Conservation (phyloP, 2,113 vertebrate species). For the Xenotilapia caudafasciata region DNA sequence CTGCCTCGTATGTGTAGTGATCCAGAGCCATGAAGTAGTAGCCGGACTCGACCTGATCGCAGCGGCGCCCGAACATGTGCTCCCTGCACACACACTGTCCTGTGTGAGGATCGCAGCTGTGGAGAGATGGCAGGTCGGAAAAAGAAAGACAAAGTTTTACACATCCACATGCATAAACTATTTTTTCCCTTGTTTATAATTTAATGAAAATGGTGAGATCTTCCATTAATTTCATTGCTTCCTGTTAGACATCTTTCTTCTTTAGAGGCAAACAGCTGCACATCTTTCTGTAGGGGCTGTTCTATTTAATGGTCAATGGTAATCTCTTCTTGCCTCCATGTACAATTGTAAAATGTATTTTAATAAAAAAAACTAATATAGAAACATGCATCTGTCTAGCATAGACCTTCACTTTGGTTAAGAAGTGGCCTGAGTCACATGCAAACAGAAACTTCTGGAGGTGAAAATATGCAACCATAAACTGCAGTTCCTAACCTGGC, state of each 20-base stretch:
- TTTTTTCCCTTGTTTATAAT: background rate
- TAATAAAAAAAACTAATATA: background rate
- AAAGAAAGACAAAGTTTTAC: background rate
- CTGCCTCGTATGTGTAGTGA: constrained; percentile 93
- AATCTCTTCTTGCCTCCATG: background rate
- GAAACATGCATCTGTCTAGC: background rate
- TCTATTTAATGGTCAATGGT: background rate
- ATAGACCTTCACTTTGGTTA: background rate
- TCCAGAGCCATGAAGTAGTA: constrained; percentile 90
- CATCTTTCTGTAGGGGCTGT: background rate
- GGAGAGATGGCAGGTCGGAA: background rate
- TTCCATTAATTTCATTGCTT: background rate
- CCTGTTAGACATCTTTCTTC: background rate
- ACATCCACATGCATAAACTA: background rate
- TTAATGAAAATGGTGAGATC: background rate
- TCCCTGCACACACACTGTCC: constrained; percentile 87
- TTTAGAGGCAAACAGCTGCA: background rate
- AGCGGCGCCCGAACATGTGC: constrained; percentile 88
- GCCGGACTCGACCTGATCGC: constrained; percentile 83
- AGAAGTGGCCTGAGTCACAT: background rate
- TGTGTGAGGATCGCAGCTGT: constrained; percentile 81
- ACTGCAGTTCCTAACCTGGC: background rate
- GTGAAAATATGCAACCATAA: background rate
- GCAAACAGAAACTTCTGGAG: background rate
- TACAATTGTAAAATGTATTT: background rate